These are phyloP conservation scores for Myathropa florea DNA, from an alignment of 2,888 invertebrate species.

Conservation along the genomic window DNA sequence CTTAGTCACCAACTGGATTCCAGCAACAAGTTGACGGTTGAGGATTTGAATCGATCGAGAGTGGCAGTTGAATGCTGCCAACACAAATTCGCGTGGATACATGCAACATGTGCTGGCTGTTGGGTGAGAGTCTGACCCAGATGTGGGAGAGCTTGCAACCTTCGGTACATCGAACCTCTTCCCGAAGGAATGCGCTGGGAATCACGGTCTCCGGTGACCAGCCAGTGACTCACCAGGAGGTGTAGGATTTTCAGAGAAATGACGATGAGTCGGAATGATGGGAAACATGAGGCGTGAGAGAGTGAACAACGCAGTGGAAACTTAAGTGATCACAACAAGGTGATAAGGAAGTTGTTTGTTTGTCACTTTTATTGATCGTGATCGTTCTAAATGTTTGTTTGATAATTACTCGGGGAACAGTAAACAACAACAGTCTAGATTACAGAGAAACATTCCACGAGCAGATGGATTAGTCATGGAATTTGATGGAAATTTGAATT, in stretches of 20 bases:
- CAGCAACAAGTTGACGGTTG: conserved; percentile 66
- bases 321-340: conserved; percentile 15
- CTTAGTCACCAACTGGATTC: conserved; percentile 62
- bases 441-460: background rate
- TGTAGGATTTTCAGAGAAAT: conserved; percentile 11
- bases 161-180: conserved; percentile 6
- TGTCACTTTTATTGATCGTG: background rate
- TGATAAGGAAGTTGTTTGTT: conserved; percentile 5
- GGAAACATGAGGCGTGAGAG: too few species aligned
- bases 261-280: conserved; percentile 12
- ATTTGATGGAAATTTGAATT: conserved; percentile 40
- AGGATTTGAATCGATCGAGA: conserved; percentile 20
- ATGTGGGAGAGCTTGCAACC: background rate
- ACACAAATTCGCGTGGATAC: conserved; percentile 18
- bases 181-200: conserved; percentile 23
- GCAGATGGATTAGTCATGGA: conserved; percentile 17
- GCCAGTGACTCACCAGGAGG: conserved; percentile 32
- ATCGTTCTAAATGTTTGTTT: background rate
- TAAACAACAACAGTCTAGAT: background rate
- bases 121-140: background rate
- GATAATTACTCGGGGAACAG: background rate
- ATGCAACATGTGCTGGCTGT: conserved; percentile 1
- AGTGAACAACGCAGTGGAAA: background rate
- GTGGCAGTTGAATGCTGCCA: conserved; percentile 14
- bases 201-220: background rate